Percentiles rank a stretch among this genome's conserved stretches.
These are phyloP conservation scores for Chrysomela aeneicollis DNA, from an alignment of 2,888 invertebrate species.

Conservation along the genomic window DNA sequence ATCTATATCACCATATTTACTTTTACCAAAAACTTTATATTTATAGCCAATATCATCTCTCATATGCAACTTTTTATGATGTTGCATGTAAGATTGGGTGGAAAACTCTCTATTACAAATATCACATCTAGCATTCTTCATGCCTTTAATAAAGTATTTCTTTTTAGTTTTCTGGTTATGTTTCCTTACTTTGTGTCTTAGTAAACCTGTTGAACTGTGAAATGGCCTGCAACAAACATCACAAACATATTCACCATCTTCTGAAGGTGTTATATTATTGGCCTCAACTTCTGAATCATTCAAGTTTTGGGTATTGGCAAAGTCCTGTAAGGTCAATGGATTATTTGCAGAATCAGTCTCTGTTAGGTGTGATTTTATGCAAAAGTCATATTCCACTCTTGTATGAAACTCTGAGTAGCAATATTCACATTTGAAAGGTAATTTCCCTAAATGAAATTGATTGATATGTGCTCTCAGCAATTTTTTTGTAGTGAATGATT, in stretches of 20 bases:
- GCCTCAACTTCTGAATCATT: conserved; percentile 39
- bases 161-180: conserved; percentile 55
- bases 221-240: conserved; percentile 52
- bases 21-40: conserved; percentile 54
- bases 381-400: conserved; percentile 50
- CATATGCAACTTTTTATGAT: conserved; percentile 56
- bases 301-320: conserved; percentile 41
- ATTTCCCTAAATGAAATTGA: conserved; percentile 54
- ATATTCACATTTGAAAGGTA: conserved; percentile 55
- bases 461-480: conserved; percentile 54
- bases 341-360: conserved; percentile 46
- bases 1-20: conserved; percentile 46
- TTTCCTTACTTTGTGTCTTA: conserved; percentile 56
- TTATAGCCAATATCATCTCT: conserved; percentile 54
- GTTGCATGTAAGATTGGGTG: conserved; percentile 57
- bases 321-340: conserved; percentile 54
- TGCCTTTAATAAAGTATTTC: conserved; percentile 58
- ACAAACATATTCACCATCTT: conserved; percentile 51
- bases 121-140: conserved; percentile 59
- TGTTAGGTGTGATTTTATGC: conserved; percentile 48
- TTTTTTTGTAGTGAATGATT: conserved; percentile 49
- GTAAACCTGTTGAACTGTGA: conserved; percentile 52
- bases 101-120: conserved; percentile 59
- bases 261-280: conserved; percentile 36
- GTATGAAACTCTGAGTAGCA: conserved; percentile 53